These are phyloP conservation scores for Valencia hispanica DNA, from an alignment of 2,797 vertebrate genomes.

Conservation along the genomic window DNA sequence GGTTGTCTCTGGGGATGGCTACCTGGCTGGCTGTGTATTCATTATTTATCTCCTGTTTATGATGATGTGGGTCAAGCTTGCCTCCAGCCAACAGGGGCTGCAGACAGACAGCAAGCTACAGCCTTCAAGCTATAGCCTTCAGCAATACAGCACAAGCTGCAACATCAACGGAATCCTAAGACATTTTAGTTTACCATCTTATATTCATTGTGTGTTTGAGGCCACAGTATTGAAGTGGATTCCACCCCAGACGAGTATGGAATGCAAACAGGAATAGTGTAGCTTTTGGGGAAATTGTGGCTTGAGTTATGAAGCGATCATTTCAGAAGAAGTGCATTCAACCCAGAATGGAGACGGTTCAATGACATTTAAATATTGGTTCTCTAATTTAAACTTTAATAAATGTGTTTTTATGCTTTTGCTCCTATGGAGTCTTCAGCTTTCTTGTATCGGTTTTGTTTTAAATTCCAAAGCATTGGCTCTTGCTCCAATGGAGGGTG, in stretches of 20 bases:
- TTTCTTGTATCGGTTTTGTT: too few species aligned
- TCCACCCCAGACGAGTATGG: slow-evolving; percentile 5
- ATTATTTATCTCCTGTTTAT: slow-evolving; percentile 75
- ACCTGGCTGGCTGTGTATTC: slow-evolving; percentile 61
- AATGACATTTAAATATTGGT: not conserved
- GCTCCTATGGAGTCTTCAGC: not conserved
- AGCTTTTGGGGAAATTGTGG: not conserved
- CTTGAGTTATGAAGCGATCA: not conserved
- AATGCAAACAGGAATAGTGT: slow-evolving; percentile 7
- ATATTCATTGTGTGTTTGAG: slow-evolving; percentile 14
- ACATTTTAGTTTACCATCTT: slow-evolving; percentile 11
- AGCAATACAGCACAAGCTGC: slow-evolving; percentile 42
- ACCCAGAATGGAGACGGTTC: not conserved
- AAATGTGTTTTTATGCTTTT: not conserved
- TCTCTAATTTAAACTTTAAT: not conserved
- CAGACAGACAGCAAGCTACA: slow-evolving; percentile 42
- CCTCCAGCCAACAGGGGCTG: slow-evolving; percentile 47
- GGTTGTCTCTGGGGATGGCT: slow-evolving; percentile 46
- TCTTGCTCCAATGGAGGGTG: not conserved
- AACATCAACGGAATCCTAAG: slow-evolving; percentile 52
- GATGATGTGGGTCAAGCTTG: slow-evolving; percentile 75
- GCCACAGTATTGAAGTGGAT: not conserved
- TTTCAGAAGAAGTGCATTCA: not conserved
- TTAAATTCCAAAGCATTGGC: not conserved
- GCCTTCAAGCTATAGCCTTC: slow-evolving; percentile 55